Conservation (phyloP, 1,140 invertebrate genomes). For the Drosophila sproati region DNA sequence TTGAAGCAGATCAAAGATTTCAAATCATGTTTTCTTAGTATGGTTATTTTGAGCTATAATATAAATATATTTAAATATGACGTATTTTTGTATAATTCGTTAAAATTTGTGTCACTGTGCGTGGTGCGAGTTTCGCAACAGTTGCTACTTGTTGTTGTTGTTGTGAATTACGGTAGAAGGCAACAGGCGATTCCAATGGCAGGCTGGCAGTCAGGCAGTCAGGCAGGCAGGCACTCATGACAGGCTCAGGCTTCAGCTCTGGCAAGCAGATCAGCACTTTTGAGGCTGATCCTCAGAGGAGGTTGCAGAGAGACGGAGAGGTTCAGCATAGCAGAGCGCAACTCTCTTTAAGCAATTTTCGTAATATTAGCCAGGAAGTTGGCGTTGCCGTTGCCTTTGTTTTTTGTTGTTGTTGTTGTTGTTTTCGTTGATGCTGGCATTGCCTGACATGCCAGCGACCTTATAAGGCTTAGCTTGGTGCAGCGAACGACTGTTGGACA, state of each 20-base stretch:
- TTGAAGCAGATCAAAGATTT: no score
- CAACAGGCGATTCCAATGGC: slow-evolving; percentile 67
- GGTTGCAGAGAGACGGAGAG: not conserved
- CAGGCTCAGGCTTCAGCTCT: slow-evolving; percentile 42
- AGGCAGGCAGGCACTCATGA: slow-evolving; percentile 28
- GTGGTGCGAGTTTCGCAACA: slow-evolving; percentile 65
- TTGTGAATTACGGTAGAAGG: slow-evolving; percentile 82
- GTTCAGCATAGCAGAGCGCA: slow-evolving; percentile 8
- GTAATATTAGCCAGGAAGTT: slow-evolving; percentile 83
- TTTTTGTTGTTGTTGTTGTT: slow-evolving; percentile 7
- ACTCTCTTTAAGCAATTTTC: slow-evolving; percentile 74
- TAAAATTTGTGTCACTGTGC: slow-evolving; percentile 51
- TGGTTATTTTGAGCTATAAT: no score
- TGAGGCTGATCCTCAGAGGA: slow-evolving; percentile 60
- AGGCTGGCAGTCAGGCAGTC: slow-evolving; percentile 25
- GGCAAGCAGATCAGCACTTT: slow-evolving; percentile 46
- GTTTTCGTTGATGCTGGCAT: slow-evolving; percentile 20
- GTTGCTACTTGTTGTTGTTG: slow-evolving; percentile 61
- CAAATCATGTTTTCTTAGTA: no score
- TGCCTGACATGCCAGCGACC: slow-evolving; percentile 71
- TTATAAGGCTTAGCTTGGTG: slow-evolving; percentile 61
- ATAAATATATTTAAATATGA: no score
- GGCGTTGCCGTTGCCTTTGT: slow-evolving; percentile 25
- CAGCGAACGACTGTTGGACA: slow-evolving; percentile 35
- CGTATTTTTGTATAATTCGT: no score